These are phyloP conservation scores for Ophion obscuratus DNA, from an alignment of 2,888 invertebrate species.

Conservation along the genomic window DNA sequence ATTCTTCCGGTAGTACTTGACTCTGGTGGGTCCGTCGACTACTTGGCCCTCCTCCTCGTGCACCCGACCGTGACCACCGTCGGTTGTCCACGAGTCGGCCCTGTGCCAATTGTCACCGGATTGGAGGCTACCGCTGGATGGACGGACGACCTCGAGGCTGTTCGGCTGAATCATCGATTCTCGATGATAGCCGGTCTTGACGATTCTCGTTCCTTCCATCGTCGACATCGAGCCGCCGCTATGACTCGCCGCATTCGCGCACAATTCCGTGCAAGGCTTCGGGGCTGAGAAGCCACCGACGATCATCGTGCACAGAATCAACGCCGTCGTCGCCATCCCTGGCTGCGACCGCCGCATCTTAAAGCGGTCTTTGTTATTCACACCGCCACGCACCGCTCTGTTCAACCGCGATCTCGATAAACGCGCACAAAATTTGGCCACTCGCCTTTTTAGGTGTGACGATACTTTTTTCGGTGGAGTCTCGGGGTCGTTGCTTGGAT, in stretches of 20 bases:
- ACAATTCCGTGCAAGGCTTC: slow-evolving; percentile 70
- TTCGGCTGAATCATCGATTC: neutral
- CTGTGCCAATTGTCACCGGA: slow-evolving; percentile 65
- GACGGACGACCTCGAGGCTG: neutral
- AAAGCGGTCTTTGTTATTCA: neutral
- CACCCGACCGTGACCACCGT: slow-evolving; percentile 62
- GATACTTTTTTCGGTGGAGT: neutral
- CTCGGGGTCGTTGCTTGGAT: neutral
- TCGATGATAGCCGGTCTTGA: neutral
- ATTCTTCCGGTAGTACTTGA: slow-evolving; percentile 77
- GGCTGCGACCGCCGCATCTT: slow-evolving; percentile 43
- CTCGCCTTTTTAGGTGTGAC: neutral
- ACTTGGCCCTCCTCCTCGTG: slow-evolving; percentile 68
- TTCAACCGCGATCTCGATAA: neutral
- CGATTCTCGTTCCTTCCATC: neutral
- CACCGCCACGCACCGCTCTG: too few relatives aligned
- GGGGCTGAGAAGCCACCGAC: slow-evolving; percentile 72
- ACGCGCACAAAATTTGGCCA: neutral
- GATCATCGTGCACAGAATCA: slow-evolving; percentile 70
- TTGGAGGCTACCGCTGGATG: neutral
- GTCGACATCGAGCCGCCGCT: slow-evolving; percentile 5
- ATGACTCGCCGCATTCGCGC: slow-evolving; percentile 44
- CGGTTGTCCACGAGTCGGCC: slow-evolving; percentile 62
- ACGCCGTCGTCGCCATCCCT: slow-evolving; percentile 65
- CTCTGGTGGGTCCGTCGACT: slow-evolving; percentile 71